Conservation (phyloP, 2,113 vertebrate species). For the Phoxinus phoxinus region DNA sequence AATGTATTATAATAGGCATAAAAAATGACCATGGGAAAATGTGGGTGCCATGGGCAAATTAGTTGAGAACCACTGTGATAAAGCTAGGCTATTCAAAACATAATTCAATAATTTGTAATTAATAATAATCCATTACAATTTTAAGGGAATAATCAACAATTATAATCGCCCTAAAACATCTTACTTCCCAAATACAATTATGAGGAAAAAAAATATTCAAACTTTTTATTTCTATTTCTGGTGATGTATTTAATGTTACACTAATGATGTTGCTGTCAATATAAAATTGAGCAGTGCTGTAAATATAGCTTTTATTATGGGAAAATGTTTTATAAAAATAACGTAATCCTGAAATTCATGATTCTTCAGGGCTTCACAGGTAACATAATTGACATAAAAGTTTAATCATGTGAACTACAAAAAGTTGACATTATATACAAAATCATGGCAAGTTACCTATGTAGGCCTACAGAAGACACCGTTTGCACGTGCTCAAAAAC, state of each 20-base stretch:
- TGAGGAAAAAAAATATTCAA: neutral
- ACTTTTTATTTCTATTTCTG: no score
- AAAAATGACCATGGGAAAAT: no score
- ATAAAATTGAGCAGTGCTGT: neutral
- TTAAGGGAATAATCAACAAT: no score
- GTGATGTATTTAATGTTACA: neutral
- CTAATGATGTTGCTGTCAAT: neutral
- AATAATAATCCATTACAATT: no score
- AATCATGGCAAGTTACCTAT: no score
- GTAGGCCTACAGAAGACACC: no score
- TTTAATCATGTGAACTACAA: neutral
- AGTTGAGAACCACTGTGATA: no score
- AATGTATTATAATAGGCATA: no score
- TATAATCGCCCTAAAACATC: no score
- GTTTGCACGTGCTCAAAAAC: no score
- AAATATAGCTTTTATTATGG: neutral
- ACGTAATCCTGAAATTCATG: neutral
- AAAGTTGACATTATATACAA: neutral
- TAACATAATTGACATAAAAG: neutral
- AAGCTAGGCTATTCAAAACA: no score
- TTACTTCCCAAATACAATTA: neutral
- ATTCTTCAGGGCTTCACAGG: neutral
- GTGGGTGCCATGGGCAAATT: rapidly evolving
- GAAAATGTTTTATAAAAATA: neutral
- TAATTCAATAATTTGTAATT: no score